These are phyloP conservation scores for Fulmarus glacialis DNA, from an alignment of 2,113 vertebrate genomes.

Conservation along the genomic window DNA sequence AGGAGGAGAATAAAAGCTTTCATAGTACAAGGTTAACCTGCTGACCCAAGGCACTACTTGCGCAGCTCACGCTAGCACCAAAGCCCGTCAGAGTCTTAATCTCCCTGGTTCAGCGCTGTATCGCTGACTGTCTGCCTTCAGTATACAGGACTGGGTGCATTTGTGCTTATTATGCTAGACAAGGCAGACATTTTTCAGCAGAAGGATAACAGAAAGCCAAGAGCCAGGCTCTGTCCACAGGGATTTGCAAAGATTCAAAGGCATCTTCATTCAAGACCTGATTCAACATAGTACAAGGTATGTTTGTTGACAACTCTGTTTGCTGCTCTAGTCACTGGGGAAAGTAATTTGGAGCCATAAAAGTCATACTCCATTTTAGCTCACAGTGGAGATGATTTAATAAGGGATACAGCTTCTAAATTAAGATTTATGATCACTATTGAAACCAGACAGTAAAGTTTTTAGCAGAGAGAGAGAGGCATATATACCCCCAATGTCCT, in stretches of 20 bases:
- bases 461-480: not conserved
- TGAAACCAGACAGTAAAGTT: not conserved
- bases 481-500: not conserved
- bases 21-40: not conserved
- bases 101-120: not conserved
- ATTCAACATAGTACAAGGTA: not conserved
- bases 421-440: not conserved
- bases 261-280: not conserved
- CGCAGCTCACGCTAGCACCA: not conserved
- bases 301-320: not conserved
- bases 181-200: not conserved
- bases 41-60: not conserved
- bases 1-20: slow-evolving; percentile 34
- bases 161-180: not conserved
- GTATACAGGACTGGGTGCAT: not conserved
- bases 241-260: not conserved
- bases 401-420: not conserved
- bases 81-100: not conserved
- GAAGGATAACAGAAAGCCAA: not conserved
- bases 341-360: not conserved
- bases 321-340: not conserved
- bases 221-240: not conserved
- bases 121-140: not conserved
- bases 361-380: not conserved
- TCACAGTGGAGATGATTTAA: not conserved